A percentile compares a stretch with the other conserved stretches of the same genome.
phyloP scores from a whole-genome alignment of 2,797 vertebrate genomes.

The Pempheris klunzingeri region DNA sequence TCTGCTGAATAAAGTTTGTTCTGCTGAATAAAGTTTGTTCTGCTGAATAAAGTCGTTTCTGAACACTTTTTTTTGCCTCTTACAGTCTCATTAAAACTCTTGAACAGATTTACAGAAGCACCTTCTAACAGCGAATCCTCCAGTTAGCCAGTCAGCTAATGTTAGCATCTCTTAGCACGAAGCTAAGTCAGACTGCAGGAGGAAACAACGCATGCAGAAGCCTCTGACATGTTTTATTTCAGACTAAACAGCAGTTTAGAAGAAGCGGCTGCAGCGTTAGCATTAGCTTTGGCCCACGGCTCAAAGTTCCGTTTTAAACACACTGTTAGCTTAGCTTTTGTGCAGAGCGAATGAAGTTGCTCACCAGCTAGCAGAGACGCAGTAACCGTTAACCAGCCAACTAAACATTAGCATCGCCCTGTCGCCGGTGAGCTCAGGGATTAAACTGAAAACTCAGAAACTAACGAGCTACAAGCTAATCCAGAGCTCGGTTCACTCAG shows the following conservation, averaged over 20 bases:
- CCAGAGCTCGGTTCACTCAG: accelerated
- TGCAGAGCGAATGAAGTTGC: too few relatives aligned
- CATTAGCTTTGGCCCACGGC: not conserved
- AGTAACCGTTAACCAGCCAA: constrained; percentile 21
- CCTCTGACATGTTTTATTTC: too few relatives aligned
- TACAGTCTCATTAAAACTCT: too few relatives aligned
- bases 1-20: too few relatives aligned
- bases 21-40: too few relatives aligned
- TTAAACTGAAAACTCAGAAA: not conserved
- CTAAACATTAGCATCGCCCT: not conserved
- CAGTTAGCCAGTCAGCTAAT: not conserved
- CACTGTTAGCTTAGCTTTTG: not conserved
- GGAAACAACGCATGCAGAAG: too few relatives aligned
- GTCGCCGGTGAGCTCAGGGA: not conserved
- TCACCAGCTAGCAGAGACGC: not conserved
- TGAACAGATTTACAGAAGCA: too few relatives aligned
- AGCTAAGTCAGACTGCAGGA: not conserved
- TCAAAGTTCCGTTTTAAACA: not conserved
- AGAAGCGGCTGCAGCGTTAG: not conserved
- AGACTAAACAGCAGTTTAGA: not conserved
- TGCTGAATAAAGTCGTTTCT: too few relatives aligned
- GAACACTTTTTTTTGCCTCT: too few relatives aligned
- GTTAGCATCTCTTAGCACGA: constrained; percentile 20
- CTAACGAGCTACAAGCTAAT: not conserved
- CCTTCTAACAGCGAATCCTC: too few relatives aligned